Conservation (phyloP, 2,797 vertebrate genomes). For the Acomys russatus region DNA sequence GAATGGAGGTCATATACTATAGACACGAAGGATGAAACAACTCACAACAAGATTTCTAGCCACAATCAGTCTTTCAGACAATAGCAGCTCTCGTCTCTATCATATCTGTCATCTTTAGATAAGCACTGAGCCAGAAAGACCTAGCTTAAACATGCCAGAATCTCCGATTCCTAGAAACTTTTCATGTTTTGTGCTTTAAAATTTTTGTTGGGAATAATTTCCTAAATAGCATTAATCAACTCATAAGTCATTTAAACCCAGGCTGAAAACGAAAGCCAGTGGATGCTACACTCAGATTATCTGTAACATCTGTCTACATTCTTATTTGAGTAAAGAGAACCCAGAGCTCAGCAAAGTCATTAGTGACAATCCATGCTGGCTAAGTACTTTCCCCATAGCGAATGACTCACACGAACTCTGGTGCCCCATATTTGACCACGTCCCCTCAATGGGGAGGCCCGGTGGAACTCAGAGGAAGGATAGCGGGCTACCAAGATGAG, state of each 20-base stretch:
- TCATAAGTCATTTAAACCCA: neutral
- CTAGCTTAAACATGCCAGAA: neutral
- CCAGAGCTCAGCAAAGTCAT: neutral
- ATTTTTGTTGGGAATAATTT: neutral
- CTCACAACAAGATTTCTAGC: neutral
- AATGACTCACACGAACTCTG: too few species aligned
- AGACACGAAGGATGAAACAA: neutral
- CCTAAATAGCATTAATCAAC: neutral
- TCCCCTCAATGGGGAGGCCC: too few species aligned
- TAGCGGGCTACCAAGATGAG: too few species aligned
- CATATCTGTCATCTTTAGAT: neutral
- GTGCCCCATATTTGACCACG: too few species aligned
- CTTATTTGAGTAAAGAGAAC: neutral
- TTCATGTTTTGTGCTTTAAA: neutral
- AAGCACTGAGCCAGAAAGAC: neutral
- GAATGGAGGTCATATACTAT: neutral
- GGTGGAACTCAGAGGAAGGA: too few species aligned
- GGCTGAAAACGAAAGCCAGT: conserved; percentile 27
- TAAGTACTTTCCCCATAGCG: neutral
- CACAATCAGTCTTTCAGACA: neutral
- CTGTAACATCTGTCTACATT: neutral
- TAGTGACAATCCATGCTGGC: neutral
- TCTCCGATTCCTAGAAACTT: neutral
- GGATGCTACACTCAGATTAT: neutral
- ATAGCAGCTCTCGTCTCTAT: neutral